Base-by-base conservation (phyloP, 2,113 vertebrate species). In the Lates calcarifer region DNA sequence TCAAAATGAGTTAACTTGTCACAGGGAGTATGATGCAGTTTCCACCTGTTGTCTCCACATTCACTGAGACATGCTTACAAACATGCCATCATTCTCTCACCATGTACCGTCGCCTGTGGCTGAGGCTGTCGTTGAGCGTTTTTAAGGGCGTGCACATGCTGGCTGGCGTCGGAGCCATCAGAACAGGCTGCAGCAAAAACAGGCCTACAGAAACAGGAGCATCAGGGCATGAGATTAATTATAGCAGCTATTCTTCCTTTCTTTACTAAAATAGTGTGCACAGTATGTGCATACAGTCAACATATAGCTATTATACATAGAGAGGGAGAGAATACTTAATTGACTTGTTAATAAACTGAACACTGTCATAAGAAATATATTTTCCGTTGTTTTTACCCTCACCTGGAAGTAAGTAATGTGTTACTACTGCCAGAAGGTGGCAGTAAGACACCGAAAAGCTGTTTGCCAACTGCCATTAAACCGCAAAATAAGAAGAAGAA, bases 101-200 rank as follows among this genome's bases (percentile, higher is more conserved):
- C 95, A 95, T 93, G 89, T 90, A 96, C 17, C 86, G 91, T 49
- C 90, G 90, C 83, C 92, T 92, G 68, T 92, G 78, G 82, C 84
- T 93, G 49, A 96, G 93, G 70, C 80, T 93, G 61, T 90, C 78
- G 11, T 90, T 91, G 75, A 96, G 70, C 0, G 94, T 93, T 77
- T 37, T 89, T 77, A 96, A 51, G 4, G 95, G 78, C 11, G 37
- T 90, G 80, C 95, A 96, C 90, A 94, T 76, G 62, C 57, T 82
- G 24, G 83, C 39, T 2, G 86, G 74, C 0, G 47, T 74, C 11
- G 61, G 77, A 18, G 65, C 82, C 85, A 74, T 86, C 35, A 79
- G 86, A 56, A 92, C 61, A 2, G 91, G 91, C 45, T 78, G 47
- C 3, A 88, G 62, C 74, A 92, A 85, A 81, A 89, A 74, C 47